Percentiles rank a stretch among this genome's conserved stretches.
These are phyloP conservation scores for Stigmatopora argus DNA, from an alignment of 2,113 vertebrate genomes.

Conservation along the genomic window DNA sequence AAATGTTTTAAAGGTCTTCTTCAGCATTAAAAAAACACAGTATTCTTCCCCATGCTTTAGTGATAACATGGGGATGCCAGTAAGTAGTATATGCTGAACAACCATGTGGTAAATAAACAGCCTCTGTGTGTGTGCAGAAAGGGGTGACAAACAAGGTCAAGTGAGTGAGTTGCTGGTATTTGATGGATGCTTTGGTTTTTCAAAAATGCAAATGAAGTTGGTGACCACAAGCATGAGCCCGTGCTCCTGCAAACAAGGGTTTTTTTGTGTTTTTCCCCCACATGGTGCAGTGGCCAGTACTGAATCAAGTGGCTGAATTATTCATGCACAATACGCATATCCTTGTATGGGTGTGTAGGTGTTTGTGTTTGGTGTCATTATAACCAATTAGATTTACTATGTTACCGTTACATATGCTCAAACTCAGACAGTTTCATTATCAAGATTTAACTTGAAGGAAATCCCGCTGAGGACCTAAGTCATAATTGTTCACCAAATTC, in stretches of 20 bases:
- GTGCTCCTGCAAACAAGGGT: constrained; percentile 5
- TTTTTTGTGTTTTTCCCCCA: too few relatives aligned
- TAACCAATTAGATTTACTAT: neutral
- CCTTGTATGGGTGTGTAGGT: neutral
- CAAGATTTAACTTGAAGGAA: constrained; percentile 37
- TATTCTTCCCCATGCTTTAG: neutral
- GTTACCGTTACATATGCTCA: constrained; percentile 8
- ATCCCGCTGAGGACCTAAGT: constrained; percentile 50
- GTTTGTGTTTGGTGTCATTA: neutral
- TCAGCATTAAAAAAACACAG: constrained; percentile 45
- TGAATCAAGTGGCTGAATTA: constrained; percentile 3
- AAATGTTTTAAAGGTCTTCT: constrained; percentile 33
- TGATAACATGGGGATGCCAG: neutral
- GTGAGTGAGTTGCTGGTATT: neutral
- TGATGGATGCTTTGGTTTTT: neutral
- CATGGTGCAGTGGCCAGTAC: neutral
- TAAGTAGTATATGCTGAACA: neutral
- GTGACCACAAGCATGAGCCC: constrained; percentile 1
- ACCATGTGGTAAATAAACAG: constrained; percentile 33
- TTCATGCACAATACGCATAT: constrained; percentile 4
- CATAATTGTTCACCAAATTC: constrained; percentile 53
- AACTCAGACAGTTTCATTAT: constrained; percentile 38
- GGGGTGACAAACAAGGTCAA: constrained; percentile 1
- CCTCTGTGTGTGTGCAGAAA: neutral
- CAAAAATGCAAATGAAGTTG: neutral